A percentile compares a stretch with the other conserved stretches of the same genome.
Evolutionary conservation across 2,888 invertebrate species (phyloP).

Genomic region (Diachrysia chrysitis): DNA sequence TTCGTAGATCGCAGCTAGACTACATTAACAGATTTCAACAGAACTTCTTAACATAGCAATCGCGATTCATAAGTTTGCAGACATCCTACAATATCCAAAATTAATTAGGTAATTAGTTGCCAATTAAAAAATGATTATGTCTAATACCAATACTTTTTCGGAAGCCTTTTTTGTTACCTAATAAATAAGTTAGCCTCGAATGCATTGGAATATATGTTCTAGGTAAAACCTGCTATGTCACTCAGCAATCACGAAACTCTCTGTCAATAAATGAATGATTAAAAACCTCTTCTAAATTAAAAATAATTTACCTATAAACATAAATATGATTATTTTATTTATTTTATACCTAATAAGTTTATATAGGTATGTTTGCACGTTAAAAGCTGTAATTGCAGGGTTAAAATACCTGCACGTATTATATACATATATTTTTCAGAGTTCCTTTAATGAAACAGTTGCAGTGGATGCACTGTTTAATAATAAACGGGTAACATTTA

Average conservation of each 20-base stretch:
- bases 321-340: too few relatives aligned
- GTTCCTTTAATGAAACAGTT: conserved; percentile 26
- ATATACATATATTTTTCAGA: not conserved
- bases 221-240: not conserved
- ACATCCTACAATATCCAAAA: not conserved
- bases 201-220: not conserved
- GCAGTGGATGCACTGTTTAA: conserved; percentile 29
- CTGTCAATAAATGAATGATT: not conserved
- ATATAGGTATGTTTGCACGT: too few relatives aligned
- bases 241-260: not conserved
- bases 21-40: conserved; percentile 7
- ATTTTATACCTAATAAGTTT: too few relatives aligned
- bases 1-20: conserved; percentile 20
- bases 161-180: too few relatives aligned
- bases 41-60: conserved; percentile 6
- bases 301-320: too few relatives aligned
- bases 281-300: too few relatives aligned
- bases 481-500: conserved; percentile 53
- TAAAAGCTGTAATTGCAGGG: too few relatives aligned
- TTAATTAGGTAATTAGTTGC: not conserved
- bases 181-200: too few relatives aligned
- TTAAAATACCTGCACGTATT: not conserved
- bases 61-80: conserved; percentile 12
- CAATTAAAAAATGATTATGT: not conserved
- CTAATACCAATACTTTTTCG: not conserved